phyloP scores from a whole-genome alignment of 2,113 vertebrate species.

The Eptesicus fuscus region DNA sequence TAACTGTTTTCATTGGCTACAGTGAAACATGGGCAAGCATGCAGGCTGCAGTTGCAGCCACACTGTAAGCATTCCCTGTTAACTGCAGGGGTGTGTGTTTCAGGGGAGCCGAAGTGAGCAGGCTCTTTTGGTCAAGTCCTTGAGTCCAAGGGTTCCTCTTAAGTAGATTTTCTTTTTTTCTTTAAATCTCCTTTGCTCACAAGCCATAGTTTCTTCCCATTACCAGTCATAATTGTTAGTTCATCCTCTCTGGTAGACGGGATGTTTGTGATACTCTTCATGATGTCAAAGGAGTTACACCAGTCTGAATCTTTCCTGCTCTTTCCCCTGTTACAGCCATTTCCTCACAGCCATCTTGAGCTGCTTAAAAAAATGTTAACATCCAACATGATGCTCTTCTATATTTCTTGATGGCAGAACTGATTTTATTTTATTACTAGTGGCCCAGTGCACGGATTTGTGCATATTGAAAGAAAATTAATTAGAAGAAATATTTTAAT shows the following conservation, averaged over 20 bases:
- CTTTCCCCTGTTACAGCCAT: neutral
- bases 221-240: neutral
- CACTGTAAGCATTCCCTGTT: neutral
- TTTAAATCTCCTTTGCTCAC: neutral
- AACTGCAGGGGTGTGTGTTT: fast-evolving
- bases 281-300: neutral
- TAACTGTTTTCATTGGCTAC: neutral
- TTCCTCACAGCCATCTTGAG: neutral
- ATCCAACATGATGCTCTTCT: neutral
- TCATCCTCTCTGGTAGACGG: neutral
- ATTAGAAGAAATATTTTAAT: no score
- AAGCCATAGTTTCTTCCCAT: neutral
- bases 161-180: neutral
- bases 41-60: neutral
- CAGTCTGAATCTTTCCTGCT: neutral
- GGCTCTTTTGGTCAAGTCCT: neutral
- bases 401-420: neutral
- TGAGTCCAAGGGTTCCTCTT: neutral
- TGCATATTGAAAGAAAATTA: no score
- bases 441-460: no score
- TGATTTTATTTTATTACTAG: no score
- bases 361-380: neutral
- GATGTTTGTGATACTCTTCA: neutral
- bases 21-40: neutral
- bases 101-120: neutral